These are phyloP conservation scores for Monochamus alternatus DNA, from an alignment of 2,888 invertebrate genomes.

Conservation along the genomic window DNA sequence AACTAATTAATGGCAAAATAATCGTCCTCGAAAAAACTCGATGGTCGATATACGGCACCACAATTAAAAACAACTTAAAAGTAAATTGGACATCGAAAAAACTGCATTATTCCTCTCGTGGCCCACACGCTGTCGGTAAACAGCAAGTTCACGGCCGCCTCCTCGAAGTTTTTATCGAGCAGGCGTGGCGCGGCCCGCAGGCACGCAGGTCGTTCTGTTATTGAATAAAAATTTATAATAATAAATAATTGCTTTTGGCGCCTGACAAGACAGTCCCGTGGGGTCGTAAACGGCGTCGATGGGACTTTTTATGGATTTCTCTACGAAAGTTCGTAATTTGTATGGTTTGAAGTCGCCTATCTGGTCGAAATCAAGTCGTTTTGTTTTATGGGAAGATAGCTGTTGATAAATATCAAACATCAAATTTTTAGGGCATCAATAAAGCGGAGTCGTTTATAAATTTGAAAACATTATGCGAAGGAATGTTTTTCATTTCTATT, in stretches of 20 bases:
- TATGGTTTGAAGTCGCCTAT: not conserved
- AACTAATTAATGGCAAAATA: not conserved
- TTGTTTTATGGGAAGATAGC: too few species aligned
- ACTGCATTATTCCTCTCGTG: conserved; percentile 12
- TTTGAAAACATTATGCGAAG: too few species aligned
- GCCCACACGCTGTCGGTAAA: conserved; percentile 14
- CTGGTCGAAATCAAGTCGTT: too few species aligned
- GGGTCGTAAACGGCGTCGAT: not conserved
- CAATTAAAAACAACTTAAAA: not conserved
- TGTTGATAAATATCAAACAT: too few species aligned
- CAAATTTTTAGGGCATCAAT: too few species aligned
- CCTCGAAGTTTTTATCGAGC: conserved; percentile 18
- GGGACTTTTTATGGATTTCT: not conserved
- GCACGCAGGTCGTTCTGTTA: conserved; percentile 19
- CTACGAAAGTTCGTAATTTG: not conserved
- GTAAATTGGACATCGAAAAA: not conserved
- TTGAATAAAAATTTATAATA: conserved; percentile 14
- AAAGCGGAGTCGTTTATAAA: too few species aligned
- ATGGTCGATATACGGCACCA: not conserved
- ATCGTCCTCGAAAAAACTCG: not conserved
- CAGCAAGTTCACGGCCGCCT: conserved; percentile 27
- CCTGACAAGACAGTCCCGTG: not conserved
- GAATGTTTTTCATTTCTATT: too few species aligned
- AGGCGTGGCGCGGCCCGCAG: conserved; percentile 11
- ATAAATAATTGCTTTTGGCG: conserved; percentile 17